These are phyloP conservation scores for Zelostemma sp. DNA, from an alignment of 1,140 invertebrate species.

Conservation along the genomic window DNA sequence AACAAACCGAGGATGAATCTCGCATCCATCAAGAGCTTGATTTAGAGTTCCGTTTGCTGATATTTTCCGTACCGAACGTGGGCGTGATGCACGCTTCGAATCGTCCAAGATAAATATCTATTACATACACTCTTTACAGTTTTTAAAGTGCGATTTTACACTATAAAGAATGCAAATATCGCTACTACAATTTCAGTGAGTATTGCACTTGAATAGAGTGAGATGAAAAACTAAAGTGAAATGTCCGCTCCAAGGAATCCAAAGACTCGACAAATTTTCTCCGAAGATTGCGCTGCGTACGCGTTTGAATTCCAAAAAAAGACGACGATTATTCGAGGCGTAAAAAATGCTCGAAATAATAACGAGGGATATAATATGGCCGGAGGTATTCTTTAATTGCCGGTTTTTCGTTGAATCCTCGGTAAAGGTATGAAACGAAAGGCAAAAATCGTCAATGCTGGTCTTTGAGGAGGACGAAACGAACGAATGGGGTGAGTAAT, in stretches of 20 bases:
- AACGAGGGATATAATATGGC: background rate
- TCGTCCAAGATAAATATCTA: constrained; percentile 34
- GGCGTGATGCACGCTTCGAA: constrained; percentile 18
- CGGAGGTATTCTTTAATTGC: constrained; percentile 31
- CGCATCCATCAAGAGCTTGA: constrained; percentile 54
- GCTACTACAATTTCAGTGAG: too few relatives aligned
- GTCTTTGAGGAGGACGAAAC: background rate
- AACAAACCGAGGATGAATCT: constrained; percentile 48
- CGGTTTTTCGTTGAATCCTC: constrained; percentile 21
- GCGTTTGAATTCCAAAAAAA: too few relatives aligned
- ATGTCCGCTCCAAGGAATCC: too few relatives aligned
- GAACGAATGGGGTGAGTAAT: constrained; percentile 39
- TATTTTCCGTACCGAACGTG: constrained; percentile 34
- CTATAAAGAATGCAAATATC: too few relatives aligned
- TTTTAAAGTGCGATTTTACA: too few relatives aligned
- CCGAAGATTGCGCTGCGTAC: too few relatives aligned
- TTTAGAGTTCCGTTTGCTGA: constrained; percentile 49
- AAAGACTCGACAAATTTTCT: too few relatives aligned
- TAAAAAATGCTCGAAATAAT: constrained; percentile 1
- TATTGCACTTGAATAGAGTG: too few relatives aligned
- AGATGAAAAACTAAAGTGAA: too few relatives aligned
- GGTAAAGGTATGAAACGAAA: constrained; percentile 8
- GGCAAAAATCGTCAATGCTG: constrained; percentile 4
- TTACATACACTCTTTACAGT: constrained; percentile 14
- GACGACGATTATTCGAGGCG: too few relatives aligned